Evolutionary conservation across 2,888 invertebrate genomes (phyloP).

Genomic region (Mesodorylaimus sp.): DNA sequence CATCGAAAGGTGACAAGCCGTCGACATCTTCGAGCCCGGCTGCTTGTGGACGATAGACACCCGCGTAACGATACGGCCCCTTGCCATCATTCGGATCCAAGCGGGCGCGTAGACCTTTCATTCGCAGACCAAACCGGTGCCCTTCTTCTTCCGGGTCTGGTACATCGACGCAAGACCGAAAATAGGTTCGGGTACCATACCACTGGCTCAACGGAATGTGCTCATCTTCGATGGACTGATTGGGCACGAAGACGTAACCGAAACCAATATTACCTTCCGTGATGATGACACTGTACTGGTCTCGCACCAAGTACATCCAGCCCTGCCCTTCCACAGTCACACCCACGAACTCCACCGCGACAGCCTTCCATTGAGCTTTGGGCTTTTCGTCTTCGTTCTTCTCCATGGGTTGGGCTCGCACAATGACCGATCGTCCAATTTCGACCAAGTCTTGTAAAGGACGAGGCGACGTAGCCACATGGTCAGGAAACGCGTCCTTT

Average conservation of each 20-base stretch:
- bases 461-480: not conserved
- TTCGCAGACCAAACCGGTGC: not conserved
- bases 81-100: not conserved
- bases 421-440: not conserved
- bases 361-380: not conserved
- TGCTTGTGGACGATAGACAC: not conserved
- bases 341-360: slow-evolving; percentile 2
- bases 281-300: not conserved
- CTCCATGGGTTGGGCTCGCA: not conserved
- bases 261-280: not conserved
- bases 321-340: not conserved
- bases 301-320: slow-evolving; percentile 1
- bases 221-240: not conserved
- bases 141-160: not conserved
- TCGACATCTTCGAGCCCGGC: too few species aligned
- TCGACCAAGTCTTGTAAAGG: not conserved
- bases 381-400: too few species aligned
- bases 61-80: not conserved
- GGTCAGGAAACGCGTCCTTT: not conserved
- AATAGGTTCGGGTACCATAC: not conserved
- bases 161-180: not conserved
- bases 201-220: not conserved
- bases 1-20: too few species aligned
- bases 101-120: not conserved
- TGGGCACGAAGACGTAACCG: slow-evolving; percentile 2